Conservation (phyloP, 2,888 invertebrate species). For the Iphiclides podalirius region DNA sequence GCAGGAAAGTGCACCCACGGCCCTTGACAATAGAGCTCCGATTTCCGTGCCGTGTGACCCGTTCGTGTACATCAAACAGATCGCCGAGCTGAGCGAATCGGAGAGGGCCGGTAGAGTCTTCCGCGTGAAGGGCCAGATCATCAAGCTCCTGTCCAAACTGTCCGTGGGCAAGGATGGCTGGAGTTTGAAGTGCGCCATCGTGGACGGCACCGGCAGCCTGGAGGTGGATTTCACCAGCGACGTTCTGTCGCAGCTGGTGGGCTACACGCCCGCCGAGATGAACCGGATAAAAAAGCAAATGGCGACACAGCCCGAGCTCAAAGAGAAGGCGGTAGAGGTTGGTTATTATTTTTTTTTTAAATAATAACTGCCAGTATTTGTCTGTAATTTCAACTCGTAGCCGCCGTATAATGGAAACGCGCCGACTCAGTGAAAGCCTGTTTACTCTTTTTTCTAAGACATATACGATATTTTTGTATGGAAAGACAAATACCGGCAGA, state of each 20-base stretch:
- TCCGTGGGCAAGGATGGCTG: conserved; percentile 73
- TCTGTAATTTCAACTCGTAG: too few species aligned
- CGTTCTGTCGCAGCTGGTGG: conserved; percentile 74
- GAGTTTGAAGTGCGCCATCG: conserved; percentile 77
- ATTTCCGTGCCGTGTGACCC: conserved; percentile 48
- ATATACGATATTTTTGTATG: too few species aligned
- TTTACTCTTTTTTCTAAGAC: too few species aligned
- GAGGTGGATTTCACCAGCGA: conserved; percentile 79
- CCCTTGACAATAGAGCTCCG: conserved; percentile 31
- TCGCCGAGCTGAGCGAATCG: conserved; percentile 49
- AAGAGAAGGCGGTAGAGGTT: conserved; percentile 54
- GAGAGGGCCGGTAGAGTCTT: conserved; percentile 63
- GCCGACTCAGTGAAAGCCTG: too few species aligned
- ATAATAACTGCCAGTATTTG: too few species aligned
- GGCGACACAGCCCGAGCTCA: conserved; percentile 51
- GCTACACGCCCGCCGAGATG: conserved; percentile 69
- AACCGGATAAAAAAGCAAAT: conserved; percentile 61
- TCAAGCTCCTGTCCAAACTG: conserved; percentile 76
- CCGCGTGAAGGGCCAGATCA: conserved; percentile 79
- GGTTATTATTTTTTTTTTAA: conserved; percentile 37
- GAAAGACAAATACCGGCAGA: too few species aligned
- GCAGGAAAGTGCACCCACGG: conserved; percentile 28
- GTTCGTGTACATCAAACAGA: conserved; percentile 68
- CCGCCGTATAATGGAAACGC: too few species aligned
- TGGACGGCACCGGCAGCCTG: conserved; percentile 78